Base-by-base conservation (phyloP, 2,888 invertebrate genomes). In the Incurvaria masculella region DNA sequence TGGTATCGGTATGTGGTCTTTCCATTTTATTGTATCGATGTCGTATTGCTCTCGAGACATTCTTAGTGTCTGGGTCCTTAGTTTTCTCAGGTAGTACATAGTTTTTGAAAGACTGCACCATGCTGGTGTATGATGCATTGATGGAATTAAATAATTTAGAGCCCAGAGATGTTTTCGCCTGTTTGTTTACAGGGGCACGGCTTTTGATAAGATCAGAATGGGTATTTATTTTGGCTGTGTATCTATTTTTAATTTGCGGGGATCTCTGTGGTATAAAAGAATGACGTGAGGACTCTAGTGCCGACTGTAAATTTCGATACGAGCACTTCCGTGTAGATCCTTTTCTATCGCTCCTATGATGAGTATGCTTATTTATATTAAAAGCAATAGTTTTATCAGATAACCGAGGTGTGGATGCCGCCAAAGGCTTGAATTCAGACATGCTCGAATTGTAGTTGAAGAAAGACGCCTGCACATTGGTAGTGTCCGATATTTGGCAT, bases 61-160 rank as follows among this genome's bases (percentile, higher is more conserved):
- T n/a, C n/a, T n/a, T n/a, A n/a, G n/a, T n/a, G n/a, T n/a, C n/a
- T n/a, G n/a, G n/a, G n/a, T n/a, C n/a, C n/a, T n/a, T n/a, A n/a
- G 44, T 40, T 11, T 47, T 56, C 46, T 61, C 68, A 3, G 57
- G 48, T 52, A 52, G 63, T 47, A 75, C 74, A 42, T 74, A 68
- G 50, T 61, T 68, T 58, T 61, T 65, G 2, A 75, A 63, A 8
- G 67, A 65, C 57, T 68, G 68, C 1, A 71, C 62, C 3, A 75
- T 52, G 2, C 65, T 66, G 14, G 67, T 65, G 50, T 71, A 75
- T 1, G 75, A 70, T 21, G 67, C 67, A 43, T 75, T 75, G 33
- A 75, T 63, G 8, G 62, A 68, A 41, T 64, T 59, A 26, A 74
- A 60, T 14, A 75, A 56, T 51, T 66, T 64, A 0, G 63, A 57